Evolutionary conservation across 2,797 vertebrate species (phyloP).

Genomic region (Zonotrichia albicollis): DNA sequence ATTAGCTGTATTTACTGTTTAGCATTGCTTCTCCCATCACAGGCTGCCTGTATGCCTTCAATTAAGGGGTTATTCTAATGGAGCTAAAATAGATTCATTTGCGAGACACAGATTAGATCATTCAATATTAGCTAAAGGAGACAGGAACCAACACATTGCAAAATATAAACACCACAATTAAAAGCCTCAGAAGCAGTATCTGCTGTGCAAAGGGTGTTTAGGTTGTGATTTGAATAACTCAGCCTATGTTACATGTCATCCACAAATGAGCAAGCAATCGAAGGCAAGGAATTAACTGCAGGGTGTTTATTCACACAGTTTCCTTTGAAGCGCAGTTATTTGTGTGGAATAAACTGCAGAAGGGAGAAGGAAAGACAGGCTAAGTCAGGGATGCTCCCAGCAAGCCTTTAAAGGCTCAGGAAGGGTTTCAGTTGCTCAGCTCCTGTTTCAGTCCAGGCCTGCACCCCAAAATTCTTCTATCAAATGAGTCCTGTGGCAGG

Average conservation of each 20-base stretch:
- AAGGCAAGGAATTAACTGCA: conserved; percentile 40
- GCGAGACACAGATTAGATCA: conserved; percentile 69
- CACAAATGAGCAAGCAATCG: conserved; percentile 7
- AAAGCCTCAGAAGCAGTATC: conserved; percentile 39
- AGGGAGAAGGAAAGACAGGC: neutral
- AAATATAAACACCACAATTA: conserved; percentile 60
- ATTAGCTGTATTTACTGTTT: conserved; percentile 62
- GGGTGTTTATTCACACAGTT: conserved; percentile 20
- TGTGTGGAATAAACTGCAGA: conserved; percentile 4
- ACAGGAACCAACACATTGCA: conserved; percentile 69
- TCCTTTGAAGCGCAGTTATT: conserved; percentile 67
- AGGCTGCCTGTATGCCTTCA: conserved; percentile 61
- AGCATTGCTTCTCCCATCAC: conserved; percentile 48
- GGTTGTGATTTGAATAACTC: neutral
- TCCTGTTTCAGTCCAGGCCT: neutral
- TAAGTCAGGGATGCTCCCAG: neutral
- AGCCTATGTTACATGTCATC: neutral
- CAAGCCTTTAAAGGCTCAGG: neutral
- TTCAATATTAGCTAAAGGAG: conserved; percentile 66
- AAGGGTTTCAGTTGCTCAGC: neutral
- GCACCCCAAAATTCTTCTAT: neutral
- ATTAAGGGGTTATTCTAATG: conserved; percentile 65
- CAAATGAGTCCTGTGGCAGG: neutral
- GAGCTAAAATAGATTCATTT: conserved; percentile 68
- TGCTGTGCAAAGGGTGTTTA: conserved; percentile 25